These are phyloP conservation scores for Tribolium freemani DNA, from an alignment of 2,888 invertebrate species.

Conservation along the genomic window DNA sequence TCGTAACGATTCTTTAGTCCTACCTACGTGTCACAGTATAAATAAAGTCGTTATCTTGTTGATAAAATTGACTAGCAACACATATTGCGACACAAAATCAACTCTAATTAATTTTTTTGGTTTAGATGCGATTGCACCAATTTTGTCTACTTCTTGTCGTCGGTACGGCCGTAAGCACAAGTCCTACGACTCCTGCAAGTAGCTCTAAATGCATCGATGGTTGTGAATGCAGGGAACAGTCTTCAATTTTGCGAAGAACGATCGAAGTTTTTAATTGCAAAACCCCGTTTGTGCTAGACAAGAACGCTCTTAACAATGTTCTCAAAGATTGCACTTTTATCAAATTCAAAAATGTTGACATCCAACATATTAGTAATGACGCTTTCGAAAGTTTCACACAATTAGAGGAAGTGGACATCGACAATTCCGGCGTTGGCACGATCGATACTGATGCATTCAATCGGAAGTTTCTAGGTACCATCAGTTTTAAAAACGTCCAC, in stretches of 20 bases:
- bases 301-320: conserved; percentile 49
- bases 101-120: conserved; percentile 23
- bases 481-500: conserved; percentile 67
- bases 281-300: conserved; percentile 53
- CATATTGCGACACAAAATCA: conserved; percentile 6
- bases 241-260: conserved; percentile 46
- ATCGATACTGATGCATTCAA: conserved; percentile 81
- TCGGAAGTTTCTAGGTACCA: conserved; percentile 70
- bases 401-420: conserved; percentile 78
- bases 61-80: conserved; percentile 11
- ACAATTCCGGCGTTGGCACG: conserved; percentile 76
- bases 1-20: conserved; percentile 15
- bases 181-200: too few species aligned
- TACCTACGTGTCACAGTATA: conserved; percentile 23
- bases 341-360: conserved; percentile 66
- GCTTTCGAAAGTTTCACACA: conserved; percentile 80
- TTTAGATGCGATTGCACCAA: conserved; percentile 31
- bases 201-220: conserved; percentile 48
- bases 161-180: conserved; percentile 44
- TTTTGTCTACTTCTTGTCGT: conserved; percentile 39
- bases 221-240: conserved; percentile 54
- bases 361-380: conserved; percentile 75
- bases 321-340: conserved; percentile 50
- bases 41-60: conserved; percentile 17
- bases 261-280: conserved; percentile 53